Conservation (phyloP, 2,888 invertebrate genomes). For the Drosophila diplacantha region DNA sequence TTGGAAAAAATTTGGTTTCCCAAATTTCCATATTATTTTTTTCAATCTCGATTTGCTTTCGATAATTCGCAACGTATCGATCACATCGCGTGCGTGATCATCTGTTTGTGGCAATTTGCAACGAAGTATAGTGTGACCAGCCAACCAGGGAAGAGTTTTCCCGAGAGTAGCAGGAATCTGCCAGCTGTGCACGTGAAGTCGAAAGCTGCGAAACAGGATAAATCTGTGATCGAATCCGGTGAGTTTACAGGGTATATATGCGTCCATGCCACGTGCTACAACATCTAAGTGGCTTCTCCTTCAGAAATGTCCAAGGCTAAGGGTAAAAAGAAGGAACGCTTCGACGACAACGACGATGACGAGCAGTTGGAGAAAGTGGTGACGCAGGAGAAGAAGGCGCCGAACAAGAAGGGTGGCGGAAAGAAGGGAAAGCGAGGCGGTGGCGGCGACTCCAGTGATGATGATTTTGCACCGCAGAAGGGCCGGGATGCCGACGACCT, state of each 20-base stretch:
- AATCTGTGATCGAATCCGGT: slow-evolving; percentile 18
- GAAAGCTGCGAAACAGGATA: slow-evolving; percentile 28
- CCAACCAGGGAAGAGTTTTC: no score
- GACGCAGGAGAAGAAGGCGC: slow-evolving; percentile 51
- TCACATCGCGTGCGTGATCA: slow-evolving; percentile 10
- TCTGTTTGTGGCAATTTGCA: not conserved
- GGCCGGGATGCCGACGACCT: slow-evolving; percentile 76
- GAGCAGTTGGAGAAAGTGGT: slow-evolving; percentile 49
- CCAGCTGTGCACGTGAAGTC: slow-evolving; percentile 69
- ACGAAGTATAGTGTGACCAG: not conserved
- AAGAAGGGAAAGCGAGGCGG: slow-evolving; percentile 76
- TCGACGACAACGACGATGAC: slow-evolving; percentile 69
- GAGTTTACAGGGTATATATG: not conserved
- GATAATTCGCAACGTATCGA: slow-evolving; percentile 4
- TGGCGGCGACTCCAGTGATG: slow-evolving; percentile 80
- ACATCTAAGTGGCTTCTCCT: not conserved
- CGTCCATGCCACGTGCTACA: not conserved
- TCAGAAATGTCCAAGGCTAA: slow-evolving; percentile 65
- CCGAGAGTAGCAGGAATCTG: slow-evolving; percentile 39
- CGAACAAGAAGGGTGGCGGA: slow-evolving; percentile 58
- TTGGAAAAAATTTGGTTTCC: not conserved
- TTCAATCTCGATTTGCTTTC: not conserved
- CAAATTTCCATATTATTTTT: not conserved
- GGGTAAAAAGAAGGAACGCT: slow-evolving; percentile 72
- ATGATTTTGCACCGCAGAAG: slow-evolving; percentile 73